Conservation (phyloP, 2,888 invertebrate species). For the Lycia hirtaria region DNA sequence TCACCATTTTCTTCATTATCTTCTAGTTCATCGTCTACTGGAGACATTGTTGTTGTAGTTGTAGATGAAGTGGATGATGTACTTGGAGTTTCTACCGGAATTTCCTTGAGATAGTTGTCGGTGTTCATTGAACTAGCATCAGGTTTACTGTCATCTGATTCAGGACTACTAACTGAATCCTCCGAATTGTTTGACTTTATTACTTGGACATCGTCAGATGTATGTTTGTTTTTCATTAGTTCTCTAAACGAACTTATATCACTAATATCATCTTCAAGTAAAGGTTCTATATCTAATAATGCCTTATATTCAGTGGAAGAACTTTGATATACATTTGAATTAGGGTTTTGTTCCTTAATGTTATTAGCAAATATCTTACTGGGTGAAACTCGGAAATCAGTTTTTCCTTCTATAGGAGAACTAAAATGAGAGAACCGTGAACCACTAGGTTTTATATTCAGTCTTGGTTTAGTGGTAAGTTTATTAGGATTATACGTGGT, state of each 20-base stretch:
- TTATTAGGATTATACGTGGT: conserved; percentile 80
- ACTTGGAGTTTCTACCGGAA: conserved; percentile 45
- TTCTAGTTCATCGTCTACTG: conserved; percentile 56
- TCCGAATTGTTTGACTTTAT: conserved; percentile 75
- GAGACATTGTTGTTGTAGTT: conserved; percentile 44
- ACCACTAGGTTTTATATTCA: conserved; percentile 66
- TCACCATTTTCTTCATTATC: conserved; percentile 68
- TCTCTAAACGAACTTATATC: conserved; percentile 79
- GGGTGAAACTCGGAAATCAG: conserved; percentile 49
- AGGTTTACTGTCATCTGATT: conserved; percentile 71
- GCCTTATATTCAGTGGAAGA: conserved; percentile 80
- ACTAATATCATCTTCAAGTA: conserved; percentile 85
- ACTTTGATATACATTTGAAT: conserved; percentile 55
- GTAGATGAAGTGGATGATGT: conserved; percentile 45
- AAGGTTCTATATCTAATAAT: conserved; percentile 83
- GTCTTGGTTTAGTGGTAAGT: conserved; percentile 68
- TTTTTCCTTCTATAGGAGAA: conserved; percentile 52
- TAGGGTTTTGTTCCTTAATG: conserved; percentile 53
- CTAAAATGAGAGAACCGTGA: conserved; percentile 63
- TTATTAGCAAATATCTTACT: conserved; percentile 54
- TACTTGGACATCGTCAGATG: conserved; percentile 83
- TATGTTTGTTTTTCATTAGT: conserved; percentile 76
- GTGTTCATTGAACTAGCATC: conserved; percentile 75
- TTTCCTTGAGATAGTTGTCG: conserved; percentile 66
- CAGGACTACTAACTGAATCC: conserved; percentile 50